Percentiles rank a stretch among this genome's conserved stretches.
phyloP scores from a whole-genome alignment of 2,888 invertebrate species.

The Tetrapedia diversipes region DNA sequence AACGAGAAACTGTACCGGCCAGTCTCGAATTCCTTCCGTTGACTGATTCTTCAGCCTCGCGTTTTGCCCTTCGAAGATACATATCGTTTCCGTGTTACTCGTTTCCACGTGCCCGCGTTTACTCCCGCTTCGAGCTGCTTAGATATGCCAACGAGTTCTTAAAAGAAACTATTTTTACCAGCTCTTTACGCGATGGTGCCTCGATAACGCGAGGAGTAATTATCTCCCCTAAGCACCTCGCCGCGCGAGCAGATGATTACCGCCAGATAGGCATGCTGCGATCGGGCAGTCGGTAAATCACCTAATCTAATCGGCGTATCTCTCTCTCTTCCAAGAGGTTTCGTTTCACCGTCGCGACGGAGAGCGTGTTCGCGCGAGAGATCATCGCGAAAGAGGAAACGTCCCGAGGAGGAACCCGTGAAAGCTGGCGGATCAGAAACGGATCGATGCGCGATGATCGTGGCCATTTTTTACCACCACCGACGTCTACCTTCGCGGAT shows the following conservation, averaged over 20 bases:
- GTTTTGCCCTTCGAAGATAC: too few relatives aligned
- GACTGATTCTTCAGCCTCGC: too few relatives aligned
- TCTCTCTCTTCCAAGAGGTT: background rate
- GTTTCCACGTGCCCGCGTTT: too few relatives aligned
- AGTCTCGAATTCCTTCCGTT: too few relatives aligned
- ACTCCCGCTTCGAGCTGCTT: too few relatives aligned
- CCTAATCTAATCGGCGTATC: constrained; percentile 2
- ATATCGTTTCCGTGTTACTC: too few relatives aligned
- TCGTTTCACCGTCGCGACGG: background rate
- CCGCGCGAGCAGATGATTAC: background rate
- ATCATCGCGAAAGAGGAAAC: background rate
- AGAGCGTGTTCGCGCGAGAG: background rate
- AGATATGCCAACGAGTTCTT: too few relatives aligned
- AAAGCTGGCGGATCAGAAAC: constrained; percentile 24
- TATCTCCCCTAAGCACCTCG: background rate
- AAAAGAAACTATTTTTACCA: background rate
- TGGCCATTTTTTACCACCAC: constrained; percentile 33
- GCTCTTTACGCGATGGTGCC: background rate
- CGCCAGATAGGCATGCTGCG: background rate
- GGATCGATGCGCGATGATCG: constrained; percentile 23
- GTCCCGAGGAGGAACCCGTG: constrained; percentile 8
- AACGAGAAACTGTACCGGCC: too few relatives aligned
- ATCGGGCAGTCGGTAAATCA: background rate
- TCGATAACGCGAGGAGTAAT: background rate
- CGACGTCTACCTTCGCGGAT: constrained; percentile 30